Base-by-base conservation (phyloP, 2,888 invertebrate species). In the Neoascia interrupta region DNA sequence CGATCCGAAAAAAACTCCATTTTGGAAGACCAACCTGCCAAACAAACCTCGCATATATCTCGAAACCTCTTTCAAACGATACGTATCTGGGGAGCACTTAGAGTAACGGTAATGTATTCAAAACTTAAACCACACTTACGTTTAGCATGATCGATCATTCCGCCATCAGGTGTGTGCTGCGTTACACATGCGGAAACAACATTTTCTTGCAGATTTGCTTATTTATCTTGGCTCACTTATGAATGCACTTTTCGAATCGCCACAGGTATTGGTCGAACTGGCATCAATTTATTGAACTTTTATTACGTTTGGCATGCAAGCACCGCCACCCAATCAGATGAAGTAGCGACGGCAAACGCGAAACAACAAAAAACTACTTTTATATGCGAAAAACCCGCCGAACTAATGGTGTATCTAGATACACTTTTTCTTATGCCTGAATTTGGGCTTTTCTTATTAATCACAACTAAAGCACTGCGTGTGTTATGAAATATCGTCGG, bases 131-230 rank as follows among this genome's bases (percentile, higher is more conserved):
- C 28, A 41, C 15, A 43, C 76, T 79, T 73, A 79, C 79, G 43
- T 79, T 79, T 43, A 79, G 11, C 79, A 79, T 79, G 73, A 73
- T 73, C 58, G 73, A 73, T 79, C 66, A 68, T 61, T 49, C 41
- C 54, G 66, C 66, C 49, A 56, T 49, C 79, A 56, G 66, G 60
- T 72, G 61, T 53, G 45, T 26, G 43, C 21, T 39, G 31, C 60
- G 19, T 73, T 61, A 64, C 31, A 73, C 73, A 61, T 37, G 34
- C 45, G 58, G 54, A 49, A 60, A 47, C 31, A 31, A n/a, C 54
- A 64, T 64, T 6, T 56, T 54, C 19, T 53, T 23, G 10, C 37
- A 43, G 11, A 16, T 4, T 10, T 18, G 15, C 23, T 39, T 26
- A 36, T 11, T 43, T 21, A 4, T 53, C 11, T 31, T 15, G 18